These are phyloP conservation scores for Leucophenga varia DNA, from an alignment of 1,140 invertebrate species.

Conservation along the genomic window DNA sequence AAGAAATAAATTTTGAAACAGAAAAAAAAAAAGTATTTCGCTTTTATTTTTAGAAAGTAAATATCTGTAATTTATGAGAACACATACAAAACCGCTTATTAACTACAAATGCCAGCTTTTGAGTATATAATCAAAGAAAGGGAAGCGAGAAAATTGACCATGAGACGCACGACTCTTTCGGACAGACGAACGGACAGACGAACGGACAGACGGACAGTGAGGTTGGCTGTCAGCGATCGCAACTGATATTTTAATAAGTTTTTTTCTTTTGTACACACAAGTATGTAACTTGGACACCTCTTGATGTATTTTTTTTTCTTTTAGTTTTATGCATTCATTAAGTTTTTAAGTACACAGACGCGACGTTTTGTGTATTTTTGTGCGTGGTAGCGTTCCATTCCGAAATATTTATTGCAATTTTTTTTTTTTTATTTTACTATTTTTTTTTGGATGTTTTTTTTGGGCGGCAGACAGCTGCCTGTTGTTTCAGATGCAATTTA, in stretches of 20 bases:
- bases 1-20: too few relatives aligned
- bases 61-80: constrained; percentile 23
- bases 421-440: too few relatives aligned
- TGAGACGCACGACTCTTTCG: too few relatives aligned
- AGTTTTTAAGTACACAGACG: constrained; percentile 46
- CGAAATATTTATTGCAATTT: too few relatives aligned
- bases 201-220: too few relatives aligned
- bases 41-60: constrained; percentile 37
- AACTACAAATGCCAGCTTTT: too few relatives aligned
- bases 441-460: too few relatives aligned
- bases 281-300: constrained; percentile 13
- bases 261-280: constrained; percentile 17
- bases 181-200: too few relatives aligned
- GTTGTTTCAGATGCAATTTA: constrained; percentile 44
- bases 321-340: constrained; percentile 24
- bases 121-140: too few relatives aligned
- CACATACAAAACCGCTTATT: too few relatives aligned
- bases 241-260: constrained; percentile 45
- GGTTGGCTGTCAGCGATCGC: constrained; percentile 2
- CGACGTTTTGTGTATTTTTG: constrained; percentile 48
- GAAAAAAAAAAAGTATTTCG: too few relatives aligned
- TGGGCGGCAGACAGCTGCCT: not conserved
- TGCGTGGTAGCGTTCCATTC: not conserved
- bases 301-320: not conserved
- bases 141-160: too few relatives aligned